phyloP scores from a whole-genome alignment of 2,113 vertebrate genomes.

The Odocoileus hemionus region DNA sequence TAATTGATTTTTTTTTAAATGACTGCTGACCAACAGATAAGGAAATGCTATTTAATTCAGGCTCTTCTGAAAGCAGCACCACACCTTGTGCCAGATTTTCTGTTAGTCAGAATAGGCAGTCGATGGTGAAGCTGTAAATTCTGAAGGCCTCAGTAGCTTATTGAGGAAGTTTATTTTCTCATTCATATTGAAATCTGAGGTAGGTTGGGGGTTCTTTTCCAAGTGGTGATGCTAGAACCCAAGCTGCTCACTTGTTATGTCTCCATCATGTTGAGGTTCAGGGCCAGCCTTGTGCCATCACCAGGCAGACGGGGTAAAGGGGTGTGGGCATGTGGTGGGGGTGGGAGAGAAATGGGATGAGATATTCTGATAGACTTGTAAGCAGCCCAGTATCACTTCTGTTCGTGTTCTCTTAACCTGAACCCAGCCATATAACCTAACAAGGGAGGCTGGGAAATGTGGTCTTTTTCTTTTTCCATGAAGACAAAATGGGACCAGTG shows the following conservation, averaged over 20 bases:
- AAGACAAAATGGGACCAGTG: not conserved
- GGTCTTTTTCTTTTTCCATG: not conserved
- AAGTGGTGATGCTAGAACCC: not conserved
- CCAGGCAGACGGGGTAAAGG: not conserved
- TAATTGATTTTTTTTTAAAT: not conserved
- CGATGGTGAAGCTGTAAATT: not conserved
- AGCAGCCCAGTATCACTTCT: not conserved
- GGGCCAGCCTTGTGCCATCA: not conserved
- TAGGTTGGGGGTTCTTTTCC: not conserved
- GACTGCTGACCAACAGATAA: not conserved
- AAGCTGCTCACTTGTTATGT: not conserved
- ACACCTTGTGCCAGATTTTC: not conserved
- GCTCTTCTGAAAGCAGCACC: not conserved
- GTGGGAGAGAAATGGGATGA: not conserved
- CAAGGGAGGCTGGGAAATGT: not conserved
- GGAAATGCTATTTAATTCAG: not conserved
- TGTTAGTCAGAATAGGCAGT: not conserved
- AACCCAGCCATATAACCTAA: not conserved
- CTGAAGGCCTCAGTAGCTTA: not conserved
- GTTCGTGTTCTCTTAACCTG: not conserved
- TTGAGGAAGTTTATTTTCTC: not conserved
- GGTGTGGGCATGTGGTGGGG: fast-evolving
- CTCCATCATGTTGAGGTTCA: not conserved
- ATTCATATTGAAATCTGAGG: not conserved
- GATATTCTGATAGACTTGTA: not conserved